Evolutionary conservation across 2,113 vertebrate species (phyloP).

Genomic region (Nothoprocta perdicaria): DNA sequence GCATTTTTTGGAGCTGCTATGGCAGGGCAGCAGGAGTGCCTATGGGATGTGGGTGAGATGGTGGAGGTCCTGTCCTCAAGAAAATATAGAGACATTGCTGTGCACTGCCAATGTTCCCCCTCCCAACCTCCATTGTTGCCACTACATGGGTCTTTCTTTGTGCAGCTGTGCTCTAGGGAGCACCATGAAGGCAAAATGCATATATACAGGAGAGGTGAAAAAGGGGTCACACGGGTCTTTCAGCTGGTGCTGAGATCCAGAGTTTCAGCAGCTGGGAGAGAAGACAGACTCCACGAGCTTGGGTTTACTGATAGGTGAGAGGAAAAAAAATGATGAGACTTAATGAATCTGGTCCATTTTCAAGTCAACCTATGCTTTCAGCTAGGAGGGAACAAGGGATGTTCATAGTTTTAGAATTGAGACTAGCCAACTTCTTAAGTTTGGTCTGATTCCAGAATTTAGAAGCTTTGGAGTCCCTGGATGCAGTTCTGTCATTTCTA

Average conservation of each 20-base stretch:
- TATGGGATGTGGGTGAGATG: neutral
- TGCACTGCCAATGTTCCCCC: neutral
- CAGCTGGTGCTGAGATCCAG: neutral
- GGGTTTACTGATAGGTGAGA: neutral
- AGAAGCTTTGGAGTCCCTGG: neutral
- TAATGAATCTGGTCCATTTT: constrained; percentile 25
- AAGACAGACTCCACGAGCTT: neutral
- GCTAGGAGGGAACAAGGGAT: neutral
- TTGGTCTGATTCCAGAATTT: neutral
- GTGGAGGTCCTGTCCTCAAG: neutral
- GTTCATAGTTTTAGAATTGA: neutral
- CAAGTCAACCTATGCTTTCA: constrained; percentile 10
- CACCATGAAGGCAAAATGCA: neutral
- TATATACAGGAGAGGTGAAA: neutral
- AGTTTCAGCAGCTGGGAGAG: constrained; percentile 12
- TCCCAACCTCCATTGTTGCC: neutral
- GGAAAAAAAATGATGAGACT: neutral
- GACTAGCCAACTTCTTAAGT: neutral
- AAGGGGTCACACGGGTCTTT: neutral
- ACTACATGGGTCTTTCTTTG: neutral
- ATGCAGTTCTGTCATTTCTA: constrained; percentile 17
- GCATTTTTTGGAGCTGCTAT: neutral
- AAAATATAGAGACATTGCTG: neutral
- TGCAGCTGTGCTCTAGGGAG: neutral
- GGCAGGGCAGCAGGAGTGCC: neutral